Evolutionary conservation across 2,797 vertebrate species (phyloP).

Genomic region (Sebastes minor): DNA sequence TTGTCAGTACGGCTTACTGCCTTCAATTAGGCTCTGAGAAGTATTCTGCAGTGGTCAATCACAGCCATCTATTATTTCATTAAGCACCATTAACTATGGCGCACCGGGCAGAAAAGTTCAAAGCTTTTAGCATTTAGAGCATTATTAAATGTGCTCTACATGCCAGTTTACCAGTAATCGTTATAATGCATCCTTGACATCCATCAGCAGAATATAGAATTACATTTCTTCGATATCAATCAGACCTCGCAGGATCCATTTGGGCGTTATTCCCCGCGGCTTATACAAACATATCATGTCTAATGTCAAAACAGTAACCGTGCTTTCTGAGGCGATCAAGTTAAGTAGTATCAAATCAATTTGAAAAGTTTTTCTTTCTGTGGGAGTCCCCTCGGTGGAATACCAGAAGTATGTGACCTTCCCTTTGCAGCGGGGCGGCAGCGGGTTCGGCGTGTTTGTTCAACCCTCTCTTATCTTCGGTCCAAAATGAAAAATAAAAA

Average conservation of each 20-base stretch:
- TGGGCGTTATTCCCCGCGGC: constrained; percentile 12
- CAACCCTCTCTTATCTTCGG: constrained; percentile 61
- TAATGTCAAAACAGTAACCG: constrained; percentile 58
- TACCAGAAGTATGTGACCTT: constrained; percentile 65
- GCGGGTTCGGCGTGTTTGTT: constrained; percentile 61
- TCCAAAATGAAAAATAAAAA: constrained; percentile 67
- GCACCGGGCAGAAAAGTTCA: constrained; percentile 58
- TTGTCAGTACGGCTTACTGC: constrained; percentile 12
- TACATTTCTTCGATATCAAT: constrained; percentile 44
- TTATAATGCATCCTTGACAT: constrained; percentile 61
- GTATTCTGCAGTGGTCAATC: constrained; percentile 51
- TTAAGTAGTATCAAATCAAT: constrained; percentile 61
- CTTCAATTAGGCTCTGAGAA: constrained; percentile 43
- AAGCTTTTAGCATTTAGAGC: constrained; percentile 69
- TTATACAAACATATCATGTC: constrained; percentile 50
- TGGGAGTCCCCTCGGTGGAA: constrained; percentile 51
- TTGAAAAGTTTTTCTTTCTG: constrained; percentile 57
- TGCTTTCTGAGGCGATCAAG: constrained; percentile 46
- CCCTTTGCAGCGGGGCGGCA: constrained; percentile 25
- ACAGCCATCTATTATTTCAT: constrained; percentile 70
- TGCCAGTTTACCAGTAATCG: constrained; percentile 57
- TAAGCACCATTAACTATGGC: constrained; percentile 62
- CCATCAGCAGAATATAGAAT: constrained; percentile 62
- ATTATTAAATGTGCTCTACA: constrained; percentile 67
- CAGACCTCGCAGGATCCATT: constrained; percentile 42